Evolutionary conservation across 2,888 invertebrate species (phyloP).

Genomic region (Phoenoteleia sp.): DNA sequence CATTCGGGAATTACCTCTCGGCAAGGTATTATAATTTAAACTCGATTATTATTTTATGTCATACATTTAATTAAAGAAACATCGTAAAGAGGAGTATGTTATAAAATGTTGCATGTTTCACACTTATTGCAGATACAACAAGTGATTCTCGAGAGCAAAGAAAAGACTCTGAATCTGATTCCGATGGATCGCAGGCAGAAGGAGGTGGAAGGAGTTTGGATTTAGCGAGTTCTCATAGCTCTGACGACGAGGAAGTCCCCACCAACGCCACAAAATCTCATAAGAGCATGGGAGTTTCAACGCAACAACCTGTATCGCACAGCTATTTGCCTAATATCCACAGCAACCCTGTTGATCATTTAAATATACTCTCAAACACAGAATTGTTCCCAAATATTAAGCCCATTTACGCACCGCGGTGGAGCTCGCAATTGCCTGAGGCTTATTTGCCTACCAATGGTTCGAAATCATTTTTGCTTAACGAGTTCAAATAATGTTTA

Average conservation of each 20-base stretch:
- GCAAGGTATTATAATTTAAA: constrained; percentile 77
- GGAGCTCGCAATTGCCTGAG: constrained; percentile 91
- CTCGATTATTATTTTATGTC: too few relatives aligned
- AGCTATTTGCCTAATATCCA: constrained; percentile 89
- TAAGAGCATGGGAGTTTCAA: constrained; percentile 84
- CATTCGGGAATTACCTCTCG: constrained; percentile 79
- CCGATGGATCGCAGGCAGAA: constrained; percentile 89
- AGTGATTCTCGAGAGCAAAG: constrained; percentile 86
- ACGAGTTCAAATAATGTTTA: too few relatives aligned
- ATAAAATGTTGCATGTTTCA: neutral
- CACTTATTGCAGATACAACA: constrained; percentile 45
- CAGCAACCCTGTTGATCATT: constrained; percentile 82
- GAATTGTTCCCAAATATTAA: constrained; percentile 91
- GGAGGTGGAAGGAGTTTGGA: constrained; percentile 94
- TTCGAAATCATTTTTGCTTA: constrained; percentile 56
- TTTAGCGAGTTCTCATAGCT: constrained; percentile 98
- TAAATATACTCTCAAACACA: constrained; percentile 87
- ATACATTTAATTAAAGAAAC: neutral
- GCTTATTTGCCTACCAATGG: constrained; percentile 87
- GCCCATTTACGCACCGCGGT: constrained; percentile 90
- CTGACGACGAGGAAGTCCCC: constrained; percentile 92
- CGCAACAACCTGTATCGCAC: constrained; percentile 83
- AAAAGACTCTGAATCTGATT: constrained; percentile 93
- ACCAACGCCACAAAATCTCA: constrained; percentile 83
- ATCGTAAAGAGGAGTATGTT: too few relatives aligned